Evolutionary conservation across 2,113 vertebrate species (phyloP).

Genomic region (Pontoporia blainvillei): DNA sequence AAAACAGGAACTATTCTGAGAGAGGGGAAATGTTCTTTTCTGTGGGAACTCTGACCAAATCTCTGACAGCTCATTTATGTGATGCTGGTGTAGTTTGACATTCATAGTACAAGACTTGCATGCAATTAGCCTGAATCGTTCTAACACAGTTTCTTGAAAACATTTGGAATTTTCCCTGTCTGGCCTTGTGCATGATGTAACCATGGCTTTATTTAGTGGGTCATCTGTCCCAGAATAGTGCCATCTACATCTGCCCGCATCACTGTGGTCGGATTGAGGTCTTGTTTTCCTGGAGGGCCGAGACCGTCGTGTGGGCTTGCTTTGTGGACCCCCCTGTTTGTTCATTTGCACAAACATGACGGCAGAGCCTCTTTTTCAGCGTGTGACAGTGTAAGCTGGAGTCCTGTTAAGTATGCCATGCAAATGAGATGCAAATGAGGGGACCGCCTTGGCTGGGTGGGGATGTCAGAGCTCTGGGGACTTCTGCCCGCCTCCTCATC

Average conservation of each 20-base stretch:
- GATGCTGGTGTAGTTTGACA: conserved; percentile 20
- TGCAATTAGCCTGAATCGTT: conserved; percentile 27
- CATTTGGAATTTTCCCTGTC: conserved; percentile 59
- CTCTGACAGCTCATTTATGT: conserved; percentile 48
- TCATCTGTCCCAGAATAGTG: background rate
- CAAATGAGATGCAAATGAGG: conserved; percentile 47
- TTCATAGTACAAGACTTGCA: conserved; percentile 58
- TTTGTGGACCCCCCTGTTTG: background rate
- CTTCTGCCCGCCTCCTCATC: background rate
- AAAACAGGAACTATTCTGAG: background rate
- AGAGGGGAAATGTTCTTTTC: background rate
- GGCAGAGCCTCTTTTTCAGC: background rate
- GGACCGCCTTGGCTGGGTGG: background rate
- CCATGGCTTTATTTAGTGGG: conserved; percentile 32
- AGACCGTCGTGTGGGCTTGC: background rate
- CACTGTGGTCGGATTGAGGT: background rate
- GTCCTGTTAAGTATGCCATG: background rate
- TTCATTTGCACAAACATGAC: background rate
- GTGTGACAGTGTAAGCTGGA: background rate
- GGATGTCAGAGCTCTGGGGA: conserved; percentile 14
- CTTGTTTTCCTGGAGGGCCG: conserved; percentile 56
- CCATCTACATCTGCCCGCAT: background rate
- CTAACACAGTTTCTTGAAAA: background rate
- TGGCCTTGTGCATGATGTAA: conserved; percentile 47
- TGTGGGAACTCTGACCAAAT: background rate